These are phyloP conservation scores for Pseudachorutes palmiensis DNA, from an alignment of 1,140 invertebrate genomes.

Conservation along the genomic window DNA sequence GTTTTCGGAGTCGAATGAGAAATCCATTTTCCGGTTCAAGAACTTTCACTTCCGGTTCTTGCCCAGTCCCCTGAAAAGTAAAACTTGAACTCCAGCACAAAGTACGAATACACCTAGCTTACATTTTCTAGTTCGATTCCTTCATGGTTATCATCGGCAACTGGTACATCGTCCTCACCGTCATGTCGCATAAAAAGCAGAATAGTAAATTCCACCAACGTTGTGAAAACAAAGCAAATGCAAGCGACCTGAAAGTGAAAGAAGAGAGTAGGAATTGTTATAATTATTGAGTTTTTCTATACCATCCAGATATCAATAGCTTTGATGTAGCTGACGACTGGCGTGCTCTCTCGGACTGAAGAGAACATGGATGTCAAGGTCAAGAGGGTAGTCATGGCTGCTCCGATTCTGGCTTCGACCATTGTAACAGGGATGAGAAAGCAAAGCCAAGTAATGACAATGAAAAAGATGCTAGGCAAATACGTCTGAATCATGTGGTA, in stretches of 20 bases:
- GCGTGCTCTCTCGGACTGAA: slow-evolving; percentile 16
- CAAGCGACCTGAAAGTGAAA: slow-evolving; percentile 62
- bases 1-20: neutral
- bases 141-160: neutral
- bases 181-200: slow-evolving; percentile 8
- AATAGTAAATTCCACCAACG: slow-evolving; percentile 63
- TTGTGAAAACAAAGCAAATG: slow-evolving; percentile 61
- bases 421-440: slow-evolving; percentile 49
- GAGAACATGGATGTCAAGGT: slow-evolving; percentile 6
- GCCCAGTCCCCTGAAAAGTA: too few species aligned
- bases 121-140: too few species aligned
- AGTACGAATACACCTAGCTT: neutral
- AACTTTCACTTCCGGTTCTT: neutral
- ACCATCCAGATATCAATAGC: slow-evolving; percentile 14
- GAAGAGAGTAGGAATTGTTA: neutral
- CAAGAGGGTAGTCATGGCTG: slow-evolving; percentile 3
- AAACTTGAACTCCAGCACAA: slow-evolving; percentile 5
- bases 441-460: slow-evolving; percentile 57
- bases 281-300: neutral
- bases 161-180: neutral
- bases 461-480: slow-evolving; percentile 54
- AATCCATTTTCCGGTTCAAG: neutral
- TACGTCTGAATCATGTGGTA: slow-evolving; percentile 55
- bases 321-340: slow-evolving; percentile 22
- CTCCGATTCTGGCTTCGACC: neutral